Percentiles rank a stretch among this genome's conserved stretches.
These are phyloP conservation scores for Scolanthus callimorphus DNA, from an alignment of 92 coral and sea anemone genomes.

Conservation along the genomic window DNA sequence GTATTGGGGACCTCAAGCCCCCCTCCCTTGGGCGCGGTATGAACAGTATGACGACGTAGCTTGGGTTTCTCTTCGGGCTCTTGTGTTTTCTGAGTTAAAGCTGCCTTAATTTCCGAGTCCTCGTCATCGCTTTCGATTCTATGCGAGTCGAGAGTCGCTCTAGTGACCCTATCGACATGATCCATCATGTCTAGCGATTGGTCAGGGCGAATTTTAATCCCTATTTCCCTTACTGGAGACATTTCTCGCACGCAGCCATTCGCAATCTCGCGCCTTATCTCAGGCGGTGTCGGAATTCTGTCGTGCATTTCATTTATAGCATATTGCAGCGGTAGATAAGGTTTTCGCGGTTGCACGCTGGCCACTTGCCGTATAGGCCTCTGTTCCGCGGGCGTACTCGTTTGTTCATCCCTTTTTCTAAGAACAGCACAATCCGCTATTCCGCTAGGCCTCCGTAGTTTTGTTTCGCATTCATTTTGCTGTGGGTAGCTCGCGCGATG, in stretches of 20 bases:
- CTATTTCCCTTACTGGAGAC: slow-evolving; percentile 76
- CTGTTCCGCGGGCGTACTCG: slow-evolving; percentile 43
- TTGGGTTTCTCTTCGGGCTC: slow-evolving; percentile 46
- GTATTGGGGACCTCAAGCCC: slow-evolving; percentile 59
- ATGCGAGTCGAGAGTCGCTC: slow-evolving; percentile 28
- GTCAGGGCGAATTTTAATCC: slow-evolving; percentile 50
- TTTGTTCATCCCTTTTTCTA: slow-evolving; percentile 44
- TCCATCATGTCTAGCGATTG: slow-evolving; percentile 67
- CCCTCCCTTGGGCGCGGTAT: slow-evolving; percentile 69
- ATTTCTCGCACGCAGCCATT: slow-evolving; percentile 82
- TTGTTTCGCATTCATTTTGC: slow-evolving; percentile 79
- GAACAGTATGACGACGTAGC: slow-evolving; percentile 86
- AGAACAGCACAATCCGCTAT: slow-evolving; percentile 96
- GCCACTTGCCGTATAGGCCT: slow-evolving; percentile 52
- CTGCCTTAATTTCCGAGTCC: slow-evolving; percentile 16
- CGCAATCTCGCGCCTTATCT: slow-evolving; percentile 91
- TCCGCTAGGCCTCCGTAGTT: slow-evolving; percentile 95
- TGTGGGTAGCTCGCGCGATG: slow-evolving; percentile 94
- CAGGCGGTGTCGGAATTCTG: slow-evolving; percentile 97
- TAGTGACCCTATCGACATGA: slow-evolving; percentile 54
- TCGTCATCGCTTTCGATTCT: slow-evolving; percentile 61
- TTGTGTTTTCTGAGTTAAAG: background rate
- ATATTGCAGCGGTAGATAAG: slow-evolving; percentile 76
- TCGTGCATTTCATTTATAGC: slow-evolving; percentile 89
- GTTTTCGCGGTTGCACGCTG: slow-evolving; percentile 63